phyloP scores from a whole-genome alignment of 2,113 vertebrate species.

The Bos taurus region DNA sequence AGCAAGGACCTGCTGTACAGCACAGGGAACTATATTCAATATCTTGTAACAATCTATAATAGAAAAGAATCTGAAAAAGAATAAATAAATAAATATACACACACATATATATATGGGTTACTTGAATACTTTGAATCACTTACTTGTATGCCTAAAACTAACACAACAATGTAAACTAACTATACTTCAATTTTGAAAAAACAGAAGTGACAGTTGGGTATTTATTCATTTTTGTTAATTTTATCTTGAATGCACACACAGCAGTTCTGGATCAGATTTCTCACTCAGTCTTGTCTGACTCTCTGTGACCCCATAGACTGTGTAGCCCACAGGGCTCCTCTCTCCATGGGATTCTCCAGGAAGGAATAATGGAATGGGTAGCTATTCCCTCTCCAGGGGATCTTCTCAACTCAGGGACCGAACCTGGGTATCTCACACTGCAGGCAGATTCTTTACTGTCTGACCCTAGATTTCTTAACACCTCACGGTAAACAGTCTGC shows the following conservation, averaged over 20 bases:
- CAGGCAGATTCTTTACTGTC: background rate
- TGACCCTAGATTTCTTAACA: background rate
- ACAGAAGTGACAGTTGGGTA: background rate
- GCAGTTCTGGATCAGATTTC: background rate
- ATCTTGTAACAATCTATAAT: background rate
- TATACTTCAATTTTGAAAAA: background rate
- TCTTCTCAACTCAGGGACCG: background rate
- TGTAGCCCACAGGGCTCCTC: background rate
- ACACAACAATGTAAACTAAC: background rate
- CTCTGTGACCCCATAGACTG: background rate
- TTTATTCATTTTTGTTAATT: slow-evolving; percentile 4
- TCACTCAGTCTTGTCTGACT: background rate
- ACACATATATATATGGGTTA: background rate
- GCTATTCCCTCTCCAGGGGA: background rate
- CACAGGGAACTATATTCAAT: background rate
- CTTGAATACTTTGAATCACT: background rate
- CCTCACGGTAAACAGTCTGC: background rate
- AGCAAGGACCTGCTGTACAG: background rate
- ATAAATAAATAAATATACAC: background rate
- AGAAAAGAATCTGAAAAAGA: background rate
- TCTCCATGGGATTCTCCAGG: background rate
- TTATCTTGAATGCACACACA: background rate
- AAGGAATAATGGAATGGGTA: background rate
- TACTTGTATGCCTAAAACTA: background rate
- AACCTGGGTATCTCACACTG: background rate